phyloP scores from a whole-genome alignment of 2,113 vertebrate species.

The Amphiprion ocellaris region DNA sequence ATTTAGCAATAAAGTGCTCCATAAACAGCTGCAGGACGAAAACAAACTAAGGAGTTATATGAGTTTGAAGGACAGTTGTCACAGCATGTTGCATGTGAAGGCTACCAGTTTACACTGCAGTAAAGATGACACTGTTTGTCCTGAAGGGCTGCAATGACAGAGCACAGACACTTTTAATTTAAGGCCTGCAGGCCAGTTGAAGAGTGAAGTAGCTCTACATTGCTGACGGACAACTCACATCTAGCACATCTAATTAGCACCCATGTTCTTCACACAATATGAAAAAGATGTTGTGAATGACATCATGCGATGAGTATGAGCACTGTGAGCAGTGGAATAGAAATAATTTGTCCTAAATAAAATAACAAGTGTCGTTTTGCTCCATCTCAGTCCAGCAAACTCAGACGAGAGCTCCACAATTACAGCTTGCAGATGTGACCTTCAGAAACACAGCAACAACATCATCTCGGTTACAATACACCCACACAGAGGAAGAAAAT shows the following conservation, averaged over 20 bases:
- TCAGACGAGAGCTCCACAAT: conserved; percentile 12
- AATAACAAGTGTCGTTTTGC: conserved; percentile 17
- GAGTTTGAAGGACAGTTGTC: conserved; percentile 46
- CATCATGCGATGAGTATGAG: not conserved
- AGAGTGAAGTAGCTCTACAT: conserved; percentile 31
- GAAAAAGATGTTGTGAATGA: not conserved
- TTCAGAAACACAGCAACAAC: conserved; percentile 48
- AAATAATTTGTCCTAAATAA: conserved; percentile 15
- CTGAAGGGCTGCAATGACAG: conserved; percentile 56
- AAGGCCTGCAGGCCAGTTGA: conserved; percentile 23
- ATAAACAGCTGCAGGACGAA: not conserved
- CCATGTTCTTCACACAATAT: not conserved
- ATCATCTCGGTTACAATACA: conserved; percentile 53
- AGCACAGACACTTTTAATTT: conserved; percentile 59
- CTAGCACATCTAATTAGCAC: conserved; percentile 28
- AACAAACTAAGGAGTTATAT: conserved; percentile 10
- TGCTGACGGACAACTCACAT: conserved; percentile 4
- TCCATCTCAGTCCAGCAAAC: not conserved
- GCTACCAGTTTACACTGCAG: conserved; percentile 32
- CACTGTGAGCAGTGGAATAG: not conserved
- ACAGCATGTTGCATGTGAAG: conserved; percentile 46
- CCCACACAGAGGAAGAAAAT: conserved; percentile 45
- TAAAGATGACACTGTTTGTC: conserved; percentile 41
- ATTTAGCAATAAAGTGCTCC: not conserved
- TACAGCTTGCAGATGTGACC: conserved; percentile 56